Base-by-base conservation (phyloP, 2,888 invertebrate species). In the Autographa pulchrina region DNA sequence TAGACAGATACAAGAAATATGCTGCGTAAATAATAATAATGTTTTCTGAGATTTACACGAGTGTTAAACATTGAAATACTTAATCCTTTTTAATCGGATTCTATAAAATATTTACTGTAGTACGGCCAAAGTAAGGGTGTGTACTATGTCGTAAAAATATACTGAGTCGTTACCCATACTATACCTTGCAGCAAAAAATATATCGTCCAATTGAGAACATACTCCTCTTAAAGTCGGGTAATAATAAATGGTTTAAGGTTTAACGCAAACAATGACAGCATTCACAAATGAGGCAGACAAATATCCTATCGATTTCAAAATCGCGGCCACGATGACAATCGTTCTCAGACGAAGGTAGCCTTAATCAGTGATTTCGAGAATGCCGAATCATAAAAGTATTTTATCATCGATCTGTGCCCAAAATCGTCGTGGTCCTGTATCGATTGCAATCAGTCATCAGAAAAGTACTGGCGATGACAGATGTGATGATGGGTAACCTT, bases 331-430 rank as follows among this genome's bases (percentile, higher is more conserved):
- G 74, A 79, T 82, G 80, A 80, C 80, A 81, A 83, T 84, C 83
- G 69, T 75, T 77, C 80, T 82, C 84, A 75, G 72, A 25, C 64
- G 25, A 54, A 81, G 69, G 77, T 58, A 67, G 62, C 74, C 48
- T 78, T 81, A 80, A 83, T 84, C 82, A 84, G 84, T 73, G 62
- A 82, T 64, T 72, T 62, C 67, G 67, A 62, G 73, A 78, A 79
- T 77, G 78, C 77, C 68, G 74, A 67, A 71, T 83, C 82, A 84
- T 82, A 82, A 80, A 82, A 78, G 68, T 82, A 84, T 83, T 80
- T 84, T 83, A 83, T 82, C 84, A 48, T 8, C 20, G 62, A 83
- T 84, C 83, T 82, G 84, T 65, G 68, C 84, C 82, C 80, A 82
- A 83, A 83, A 83, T 81, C 72, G 68, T 75, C 67, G 72, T 41